Base-by-base conservation (phyloP, 1,140 invertebrate species). In the Gonatopus flavifemur region DNA sequence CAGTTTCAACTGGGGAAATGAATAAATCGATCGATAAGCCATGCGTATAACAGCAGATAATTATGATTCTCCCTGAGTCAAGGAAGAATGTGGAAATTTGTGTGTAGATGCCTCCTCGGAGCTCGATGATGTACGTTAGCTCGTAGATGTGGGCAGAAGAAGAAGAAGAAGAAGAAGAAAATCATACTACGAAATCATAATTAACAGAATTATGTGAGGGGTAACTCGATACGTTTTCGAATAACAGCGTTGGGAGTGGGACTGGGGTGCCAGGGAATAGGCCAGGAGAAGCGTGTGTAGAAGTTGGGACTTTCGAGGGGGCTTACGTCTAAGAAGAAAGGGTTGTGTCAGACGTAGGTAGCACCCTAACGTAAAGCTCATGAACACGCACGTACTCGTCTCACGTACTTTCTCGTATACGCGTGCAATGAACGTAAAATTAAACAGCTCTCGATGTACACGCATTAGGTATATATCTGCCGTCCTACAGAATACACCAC, bases 131-230 rank as follows among this genome's bases (percentile, higher is more conserved):
- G n/a, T n/a, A n/a, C n/a, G n/a, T n/a, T n/a, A n/a, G n/a, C n/a
- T n/a, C n/a, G n/a, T n/a, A n/a, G n/a, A n/a, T n/a, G n/a, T n/a
- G n/a, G n/a, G n/a, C n/a, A n/a, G n/a, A n/a, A n/a, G n/a, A n/a
- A 13, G 28, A 24, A 9, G 24, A 15, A 22, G 19, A 18, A 18
- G 38, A 41, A 24, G 32, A 51, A 54, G 55, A 70, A 63, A 73
- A 73, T 70, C 63, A 66, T 71, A 63, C 54, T 72, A 58, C 62
- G 63, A 71, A 73, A 74, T 74, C 66, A 72, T 76, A 74, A 76
- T 76, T 74, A 76, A 76, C 69, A 66, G 69, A 76, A 76, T 76
- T 70, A 72, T 67, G 60, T 51, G 36, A 45, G 35, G 49, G 59
- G 67, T 69, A 72, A 72, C 67, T 59, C 62, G 67, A 72, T 72